A percentile compares a stretch with the other conserved stretches of the same genome.
phyloP scores from a whole-genome alignment of 2,797 vertebrate genomes.

The Notolabrus celidotus region DNA sequence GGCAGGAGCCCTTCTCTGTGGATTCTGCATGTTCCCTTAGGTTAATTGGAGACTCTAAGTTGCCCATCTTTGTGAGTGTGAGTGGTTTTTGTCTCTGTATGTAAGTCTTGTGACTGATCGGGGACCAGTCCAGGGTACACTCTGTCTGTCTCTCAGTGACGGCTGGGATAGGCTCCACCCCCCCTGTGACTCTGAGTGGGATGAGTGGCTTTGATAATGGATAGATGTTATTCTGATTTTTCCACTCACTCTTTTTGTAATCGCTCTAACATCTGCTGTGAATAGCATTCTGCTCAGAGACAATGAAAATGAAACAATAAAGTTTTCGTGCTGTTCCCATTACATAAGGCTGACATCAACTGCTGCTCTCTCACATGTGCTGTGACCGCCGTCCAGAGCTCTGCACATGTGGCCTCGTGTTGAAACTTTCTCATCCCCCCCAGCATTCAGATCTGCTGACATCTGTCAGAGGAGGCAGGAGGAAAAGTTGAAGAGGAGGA shows the following conservation, averaged over 20 bases:
- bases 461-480: slow-evolving; percentile 54
- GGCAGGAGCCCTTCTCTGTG: no score
- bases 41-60: no score
- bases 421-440: slow-evolving; percentile 44
- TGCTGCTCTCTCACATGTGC: slow-evolving; percentile 28
- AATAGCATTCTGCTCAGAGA: slow-evolving; percentile 4
- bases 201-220: no score
- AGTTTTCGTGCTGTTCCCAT: slow-evolving; percentile 11
- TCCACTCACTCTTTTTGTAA: background rate
- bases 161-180: no score
- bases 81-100: background rate
- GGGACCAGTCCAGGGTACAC: no score
- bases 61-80: no score
- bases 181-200: no score
- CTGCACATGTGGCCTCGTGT: slow-evolving; percentile 39
- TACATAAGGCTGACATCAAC: slow-evolving; percentile 8
- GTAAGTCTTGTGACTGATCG: no score
- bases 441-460: slow-evolving; percentile 46
- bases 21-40: no score
- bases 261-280: background rate
- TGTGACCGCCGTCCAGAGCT: slow-evolving; percentile 27
- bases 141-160: no score
- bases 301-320: slow-evolving; percentile 4
- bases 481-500: slow-evolving; percentile 47
- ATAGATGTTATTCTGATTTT: background rate